Base-by-base conservation (phyloP, 1,140 invertebrate species). In the Drosophila burlai region DNA sequence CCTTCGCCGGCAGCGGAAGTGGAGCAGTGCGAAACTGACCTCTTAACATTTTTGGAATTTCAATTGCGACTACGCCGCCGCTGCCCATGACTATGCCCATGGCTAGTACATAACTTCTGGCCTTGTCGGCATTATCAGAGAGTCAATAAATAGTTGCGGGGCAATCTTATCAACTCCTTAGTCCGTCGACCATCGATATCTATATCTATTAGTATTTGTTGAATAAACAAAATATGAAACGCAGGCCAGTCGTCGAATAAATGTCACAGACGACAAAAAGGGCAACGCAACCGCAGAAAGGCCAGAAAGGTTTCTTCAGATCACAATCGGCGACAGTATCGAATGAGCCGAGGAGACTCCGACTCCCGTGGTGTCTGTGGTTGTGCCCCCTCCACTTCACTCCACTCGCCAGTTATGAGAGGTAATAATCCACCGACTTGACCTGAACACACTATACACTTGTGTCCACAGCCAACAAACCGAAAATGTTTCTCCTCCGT, bases 261-360 rank as follows among this genome's bases (percentile, higher is more conserved):
- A 83, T 83, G 72, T 83, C 72, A 80, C 26, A 66, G 21, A 49
- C 64, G 52, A 83, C 50, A 40, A 31, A 47, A 42, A 31, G 10
- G 42, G 13, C 21, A 61, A 64, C 62, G 50, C 71, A 69, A 76
- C 61, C 80, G 73, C 80, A 79, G 63, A 49, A 49, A 49, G 60
- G 47, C 54, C 71, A 76, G 62, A 87, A 87, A 89, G 84, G 83
- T 87, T 87, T 84, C 67, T 62, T 66, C 50, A 72, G 85, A 85
- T 89, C 78, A 69, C 71, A 89, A 86, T 86, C 85, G 68, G 77
- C 72, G 80, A 89, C 80, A 87, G 80, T 87, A 89, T 84, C 84
- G 76, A 90, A 84, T 87, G 81, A 81, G 86, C 83, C 68, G 73
- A 49, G 63, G 49, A 62, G 74, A 59, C 42, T 42, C 43, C 29